phyloP scores from a whole-genome alignment of 2,797 vertebrate species.

The Catharus ustulatus region DNA sequence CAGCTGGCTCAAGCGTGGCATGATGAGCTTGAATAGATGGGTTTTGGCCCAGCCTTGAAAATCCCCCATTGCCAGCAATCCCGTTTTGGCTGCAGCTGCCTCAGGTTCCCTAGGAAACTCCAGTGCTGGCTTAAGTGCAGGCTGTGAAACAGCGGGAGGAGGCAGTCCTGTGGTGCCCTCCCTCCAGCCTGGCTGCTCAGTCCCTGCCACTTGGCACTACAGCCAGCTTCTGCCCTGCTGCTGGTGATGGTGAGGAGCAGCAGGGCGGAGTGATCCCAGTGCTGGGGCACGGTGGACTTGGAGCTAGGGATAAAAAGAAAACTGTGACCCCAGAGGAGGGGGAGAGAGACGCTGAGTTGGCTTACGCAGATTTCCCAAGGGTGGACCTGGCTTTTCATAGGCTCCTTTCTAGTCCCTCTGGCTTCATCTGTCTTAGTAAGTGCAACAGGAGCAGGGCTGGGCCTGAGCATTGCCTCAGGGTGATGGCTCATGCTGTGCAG shows the following conservation, averaged over 20 bases:
- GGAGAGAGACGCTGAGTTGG: not conserved
- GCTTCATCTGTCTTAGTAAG: not conserved
- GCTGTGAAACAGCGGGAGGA: not conserved
- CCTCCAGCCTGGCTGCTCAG: not conserved
- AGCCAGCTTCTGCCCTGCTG: not conserved
- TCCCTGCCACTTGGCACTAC: not conserved
- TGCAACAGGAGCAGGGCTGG: not conserved
- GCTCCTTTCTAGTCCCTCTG: not conserved
- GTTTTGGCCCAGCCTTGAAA: not conserved
- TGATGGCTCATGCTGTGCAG: accelerated
- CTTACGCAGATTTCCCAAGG: not conserved
- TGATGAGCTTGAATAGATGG: not conserved
- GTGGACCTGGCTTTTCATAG: not conserved
- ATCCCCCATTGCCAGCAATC: not conserved
- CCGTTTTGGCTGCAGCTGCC: slow-evolving; percentile 3
- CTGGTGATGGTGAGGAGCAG: not conserved
- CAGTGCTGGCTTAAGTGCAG: not conserved
- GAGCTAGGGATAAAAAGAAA: not conserved
- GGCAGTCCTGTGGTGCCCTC: accelerated
- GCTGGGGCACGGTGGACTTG: not conserved
- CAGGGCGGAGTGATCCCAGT: not conserved
- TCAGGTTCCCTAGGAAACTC: slow-evolving; percentile 41
- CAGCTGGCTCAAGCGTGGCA: not conserved
- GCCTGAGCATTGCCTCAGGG: not conserved
- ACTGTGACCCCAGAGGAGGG: not conserved